phyloP scores from a whole-genome alignment of 2,113 vertebrate species.

The Neofelis nebulosa region DNA sequence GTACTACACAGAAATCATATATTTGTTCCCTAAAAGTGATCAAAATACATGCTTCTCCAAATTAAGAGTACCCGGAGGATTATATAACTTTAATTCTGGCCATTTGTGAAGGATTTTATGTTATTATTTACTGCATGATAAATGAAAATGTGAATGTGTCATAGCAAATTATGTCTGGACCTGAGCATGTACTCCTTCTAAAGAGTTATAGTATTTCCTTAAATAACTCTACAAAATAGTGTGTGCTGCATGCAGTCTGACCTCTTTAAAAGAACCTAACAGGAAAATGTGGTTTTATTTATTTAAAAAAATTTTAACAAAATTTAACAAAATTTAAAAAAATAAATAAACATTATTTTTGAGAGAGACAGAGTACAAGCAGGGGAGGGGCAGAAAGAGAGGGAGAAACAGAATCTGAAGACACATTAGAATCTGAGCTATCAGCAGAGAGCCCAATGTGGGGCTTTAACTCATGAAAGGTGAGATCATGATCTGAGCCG shows the following conservation, averaged over 20 bases:
- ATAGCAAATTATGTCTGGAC: constrained; percentile 47
- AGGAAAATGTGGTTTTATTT: constrained; percentile 48
- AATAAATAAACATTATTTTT: no score
- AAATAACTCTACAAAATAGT: constrained; percentile 33
- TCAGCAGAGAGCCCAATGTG: no score
- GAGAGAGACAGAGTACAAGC: no score
- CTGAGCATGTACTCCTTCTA: rapidly evolving
- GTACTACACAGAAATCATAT: background rate
- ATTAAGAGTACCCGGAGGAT: constrained; percentile 24
- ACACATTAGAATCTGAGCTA: no score
- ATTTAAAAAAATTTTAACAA: no score
- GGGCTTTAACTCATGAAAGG: no score
- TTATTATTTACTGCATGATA: constrained; percentile 66
- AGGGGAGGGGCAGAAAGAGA: no score
- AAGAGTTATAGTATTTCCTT: constrained; percentile 51
- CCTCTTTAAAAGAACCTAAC: background rate
- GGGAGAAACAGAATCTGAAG: no score
- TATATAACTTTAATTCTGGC: constrained; percentile 52
- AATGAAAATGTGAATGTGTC: constrained; percentile 68
- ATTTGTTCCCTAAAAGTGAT: background rate
- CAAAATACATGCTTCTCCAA: background rate
- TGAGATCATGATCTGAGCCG: no score
- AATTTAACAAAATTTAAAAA: no score
- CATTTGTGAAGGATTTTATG: constrained; percentile 49
- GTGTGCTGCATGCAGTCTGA: constrained; percentile 19